Conservation (phyloP, 2,113 vertebrate species). For the Crotalus viridis region DNA sequence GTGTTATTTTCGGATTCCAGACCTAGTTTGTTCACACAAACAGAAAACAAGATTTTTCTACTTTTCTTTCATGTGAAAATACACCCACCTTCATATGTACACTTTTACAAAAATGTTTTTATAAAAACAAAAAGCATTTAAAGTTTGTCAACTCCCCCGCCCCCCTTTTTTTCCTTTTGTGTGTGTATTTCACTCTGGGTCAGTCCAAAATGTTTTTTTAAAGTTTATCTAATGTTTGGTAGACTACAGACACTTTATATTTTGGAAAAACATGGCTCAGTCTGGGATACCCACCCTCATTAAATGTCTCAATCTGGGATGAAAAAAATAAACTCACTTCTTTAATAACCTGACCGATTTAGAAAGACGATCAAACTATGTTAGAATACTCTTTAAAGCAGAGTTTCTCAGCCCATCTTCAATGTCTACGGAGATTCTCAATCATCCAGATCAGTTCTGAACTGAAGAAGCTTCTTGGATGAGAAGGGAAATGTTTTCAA, state of each 20-base stretch:
- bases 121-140: not conserved
- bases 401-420: not conserved
- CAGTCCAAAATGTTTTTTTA: not conserved
- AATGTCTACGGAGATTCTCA: too few relatives aligned
- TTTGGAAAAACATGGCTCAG: not conserved
- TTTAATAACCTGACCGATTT: not conserved
- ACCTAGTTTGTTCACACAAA: conserved; percentile 4
- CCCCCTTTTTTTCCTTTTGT: not conserved
- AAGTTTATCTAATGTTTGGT: not conserved
- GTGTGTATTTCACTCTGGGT: not conserved
- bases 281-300: not conserved
- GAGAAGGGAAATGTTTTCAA: not conserved
- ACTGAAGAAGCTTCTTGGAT: not conserved
- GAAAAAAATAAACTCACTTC: not conserved
- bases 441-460: too few relatives aligned
- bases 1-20: conserved; percentile 40
- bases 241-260: not conserved
- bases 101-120: not conserved
- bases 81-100: not conserved
- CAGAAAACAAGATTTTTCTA: not conserved
- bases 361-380: not conserved
- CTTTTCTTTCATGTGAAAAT: not conserved
- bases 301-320: not conserved
- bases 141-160: not conserved
- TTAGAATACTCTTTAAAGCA: not conserved